Percentiles rank a stretch among this genome's conserved stretches.
Conservation (phyloP, 2,113 vertebrate genomes). For the Helogale parvula region DNA sequence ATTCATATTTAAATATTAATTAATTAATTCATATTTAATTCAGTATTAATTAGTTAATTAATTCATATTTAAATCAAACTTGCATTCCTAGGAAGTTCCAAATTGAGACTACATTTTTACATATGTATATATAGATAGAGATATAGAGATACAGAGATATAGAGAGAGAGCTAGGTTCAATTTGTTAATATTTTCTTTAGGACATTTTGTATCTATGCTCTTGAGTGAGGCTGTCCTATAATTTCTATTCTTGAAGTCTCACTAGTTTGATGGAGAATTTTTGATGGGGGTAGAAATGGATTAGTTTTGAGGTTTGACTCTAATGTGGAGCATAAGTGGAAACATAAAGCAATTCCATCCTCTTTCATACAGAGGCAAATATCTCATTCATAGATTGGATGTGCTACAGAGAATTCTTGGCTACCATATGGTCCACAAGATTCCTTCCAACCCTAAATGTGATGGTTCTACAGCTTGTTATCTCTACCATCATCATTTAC, state of each 20-base stretch:
- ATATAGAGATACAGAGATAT: too few species aligned
- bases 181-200: background rate
- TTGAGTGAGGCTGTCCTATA: background rate
- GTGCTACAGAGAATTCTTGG: background rate
- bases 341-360: background rate
- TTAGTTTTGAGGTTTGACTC: background rate
- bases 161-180: background rate
- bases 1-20: conserved; percentile 22
- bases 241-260: background rate
- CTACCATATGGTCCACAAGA: background rate
- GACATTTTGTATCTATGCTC: background rate
- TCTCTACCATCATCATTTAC: background rate
- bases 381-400: background rate
- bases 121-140: too few species aligned
- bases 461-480: background rate
- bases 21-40: too few species aligned
- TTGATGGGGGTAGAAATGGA: background rate
- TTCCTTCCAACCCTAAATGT: background rate
- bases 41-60: too few species aligned
- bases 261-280: background rate
- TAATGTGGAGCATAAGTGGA: background rate
- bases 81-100: background rate
- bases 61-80: conserved; percentile 5
- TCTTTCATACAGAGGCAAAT: background rate
- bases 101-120: background rate